These are phyloP conservation scores for Napeogenes sylphis DNA, from an alignment of 2,888 invertebrate species.

Conservation along the genomic window DNA sequence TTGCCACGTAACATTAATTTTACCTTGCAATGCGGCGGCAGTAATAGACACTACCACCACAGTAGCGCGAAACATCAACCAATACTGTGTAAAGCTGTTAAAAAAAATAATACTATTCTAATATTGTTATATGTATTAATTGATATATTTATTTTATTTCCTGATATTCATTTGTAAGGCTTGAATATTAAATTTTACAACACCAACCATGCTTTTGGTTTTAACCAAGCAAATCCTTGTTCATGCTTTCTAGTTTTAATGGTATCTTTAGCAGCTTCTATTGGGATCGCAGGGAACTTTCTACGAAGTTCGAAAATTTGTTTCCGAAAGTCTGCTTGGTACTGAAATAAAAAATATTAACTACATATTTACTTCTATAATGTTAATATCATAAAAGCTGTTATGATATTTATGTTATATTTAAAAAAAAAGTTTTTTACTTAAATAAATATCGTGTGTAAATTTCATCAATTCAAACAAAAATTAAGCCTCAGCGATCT, in stretches of 20 bases:
- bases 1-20: neutral
- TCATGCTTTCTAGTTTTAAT: neutral
- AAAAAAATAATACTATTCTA: slow-evolving; percentile 5
- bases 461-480: no score
- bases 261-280: neutral
- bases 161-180: neutral
- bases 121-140: neutral
- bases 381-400: no score
- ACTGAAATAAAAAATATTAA: slow-evolving; percentile 37
- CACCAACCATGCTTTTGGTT: slow-evolving; percentile 43
- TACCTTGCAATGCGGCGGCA: slow-evolving; percentile 46
- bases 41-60: slow-evolving; percentile 46
- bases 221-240: slow-evolving; percentile 33
- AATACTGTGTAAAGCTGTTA: slow-evolving; percentile 51
- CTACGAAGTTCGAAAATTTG: slow-evolving; percentile 34
- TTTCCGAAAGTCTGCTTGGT: slow-evolving; percentile 39
- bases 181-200: neutral
- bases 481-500: no score
- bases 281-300: neutral
- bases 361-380: no score
- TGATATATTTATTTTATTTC: neutral
- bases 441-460: no score
- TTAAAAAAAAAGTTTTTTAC: neutral
- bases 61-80: slow-evolving; percentile 51
- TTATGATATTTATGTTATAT: neutral